A percentile compares a stretch with the other conserved stretches of the same genome.
These are phyloP conservation scores for Macaria notata DNA, from an alignment of 2,888 invertebrate genomes.

Conservation along the genomic window DNA sequence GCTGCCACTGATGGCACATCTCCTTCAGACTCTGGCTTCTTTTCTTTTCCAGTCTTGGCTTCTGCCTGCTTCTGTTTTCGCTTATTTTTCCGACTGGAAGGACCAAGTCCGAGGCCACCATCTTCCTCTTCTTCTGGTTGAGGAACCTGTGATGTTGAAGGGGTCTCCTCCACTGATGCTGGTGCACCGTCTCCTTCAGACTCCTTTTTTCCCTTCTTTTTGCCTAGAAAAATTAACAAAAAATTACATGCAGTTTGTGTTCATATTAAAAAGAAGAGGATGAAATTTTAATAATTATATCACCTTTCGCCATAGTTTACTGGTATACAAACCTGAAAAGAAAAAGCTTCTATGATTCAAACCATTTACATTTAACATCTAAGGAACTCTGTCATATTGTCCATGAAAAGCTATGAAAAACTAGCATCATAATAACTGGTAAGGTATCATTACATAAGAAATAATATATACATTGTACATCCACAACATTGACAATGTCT, in stretches of 20 bases:
- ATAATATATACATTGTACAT: too few species aligned
- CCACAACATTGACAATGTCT: too few species aligned
- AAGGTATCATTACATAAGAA: too few species aligned
- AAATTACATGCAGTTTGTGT: too few species aligned
- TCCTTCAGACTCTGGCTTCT: not conserved
- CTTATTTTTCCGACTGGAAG: conserved; percentile 12
- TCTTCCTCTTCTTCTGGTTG: conserved; percentile 27
- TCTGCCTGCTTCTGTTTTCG: conserved; percentile 14
- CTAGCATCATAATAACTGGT: too few species aligned
- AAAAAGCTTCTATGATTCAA: not conserved
- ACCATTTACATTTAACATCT: too few species aligned
- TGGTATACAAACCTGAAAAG: conserved; percentile 5
- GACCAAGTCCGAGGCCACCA: conserved; percentile 12
- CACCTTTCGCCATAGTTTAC: conserved; percentile 22
- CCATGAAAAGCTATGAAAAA: too few species aligned
- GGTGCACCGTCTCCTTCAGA: conserved; percentile 7
- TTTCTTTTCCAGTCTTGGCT: conserved; percentile 1
- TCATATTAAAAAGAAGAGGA: too few species aligned
- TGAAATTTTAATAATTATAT: not conserved
- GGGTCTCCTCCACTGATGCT: conserved; percentile 10
- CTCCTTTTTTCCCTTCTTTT: conserved; percentile 44
- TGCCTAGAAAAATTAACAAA: conserved; percentile 31
- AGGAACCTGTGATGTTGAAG: conserved; percentile 25
- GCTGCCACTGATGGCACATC: not conserved
- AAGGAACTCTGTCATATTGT: too few species aligned